A percentile compares a stretch with the other conserved stretches of the same genome.
These are phyloP conservation scores for Eulemur rubriventer DNA, from an alignment of 2,797 vertebrate species.

Conservation along the genomic window DNA sequence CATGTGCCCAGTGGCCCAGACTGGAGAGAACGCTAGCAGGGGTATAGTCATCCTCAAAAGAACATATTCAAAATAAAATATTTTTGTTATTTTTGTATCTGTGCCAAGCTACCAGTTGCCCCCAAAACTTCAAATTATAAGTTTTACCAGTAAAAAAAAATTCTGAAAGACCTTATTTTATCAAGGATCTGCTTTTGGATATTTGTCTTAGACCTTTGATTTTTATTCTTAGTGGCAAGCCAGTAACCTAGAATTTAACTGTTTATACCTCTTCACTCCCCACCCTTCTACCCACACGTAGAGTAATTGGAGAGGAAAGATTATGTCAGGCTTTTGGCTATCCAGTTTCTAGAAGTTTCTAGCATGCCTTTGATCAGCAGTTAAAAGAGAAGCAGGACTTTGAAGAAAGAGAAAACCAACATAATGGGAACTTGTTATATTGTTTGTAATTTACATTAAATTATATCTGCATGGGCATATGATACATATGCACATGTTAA, in stretches of 20 bases:
- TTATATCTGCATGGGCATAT: not conserved
- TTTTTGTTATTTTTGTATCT: not conserved
- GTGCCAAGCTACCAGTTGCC: not conserved
- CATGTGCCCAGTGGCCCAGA: not conserved
- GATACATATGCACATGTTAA: not conserved
- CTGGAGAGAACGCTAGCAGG: not conserved
- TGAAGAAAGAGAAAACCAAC: not conserved
- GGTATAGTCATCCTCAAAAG: not conserved
- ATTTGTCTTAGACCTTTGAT: not conserved
- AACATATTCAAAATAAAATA: not conserved
- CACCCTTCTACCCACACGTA: too few relatives aligned
- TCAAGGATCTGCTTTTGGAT: not conserved
- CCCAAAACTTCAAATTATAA: not conserved
- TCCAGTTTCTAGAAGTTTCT: not conserved
- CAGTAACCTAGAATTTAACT: not conserved
- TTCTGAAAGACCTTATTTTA: not conserved
- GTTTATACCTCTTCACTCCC: not conserved
- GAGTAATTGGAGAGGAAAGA: not conserved
- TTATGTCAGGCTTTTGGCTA: not conserved
- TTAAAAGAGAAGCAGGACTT: not conserved
- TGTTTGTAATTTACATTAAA: not conserved
- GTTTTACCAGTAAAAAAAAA: not conserved
- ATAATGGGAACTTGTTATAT: not conserved
- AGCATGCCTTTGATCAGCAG: not conserved
- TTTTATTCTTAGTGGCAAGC: not conserved